phyloP scores from a whole-genome alignment of 1,140 invertebrate species.

The Samia ricini region DNA sequence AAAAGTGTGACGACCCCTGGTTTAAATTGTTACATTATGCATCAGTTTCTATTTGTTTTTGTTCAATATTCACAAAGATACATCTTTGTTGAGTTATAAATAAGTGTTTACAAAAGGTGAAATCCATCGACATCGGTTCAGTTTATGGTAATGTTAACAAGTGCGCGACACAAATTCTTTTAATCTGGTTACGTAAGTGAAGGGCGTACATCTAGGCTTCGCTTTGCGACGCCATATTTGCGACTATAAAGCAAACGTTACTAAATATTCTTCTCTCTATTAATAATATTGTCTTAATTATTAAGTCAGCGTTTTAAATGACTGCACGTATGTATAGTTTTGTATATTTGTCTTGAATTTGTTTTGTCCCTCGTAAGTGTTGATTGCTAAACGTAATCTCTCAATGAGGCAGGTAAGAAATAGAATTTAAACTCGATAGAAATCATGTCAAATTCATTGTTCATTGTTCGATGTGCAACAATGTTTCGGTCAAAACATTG shows the following conservation, averaged over 20 bases:
- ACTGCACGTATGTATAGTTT: neutral
- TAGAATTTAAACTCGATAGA: neutral
- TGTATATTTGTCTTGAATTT: neutral
- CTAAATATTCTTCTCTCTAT: neutral
- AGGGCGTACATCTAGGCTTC: conserved; percentile 32
- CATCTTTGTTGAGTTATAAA: neutral
- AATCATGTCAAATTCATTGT: neutral
- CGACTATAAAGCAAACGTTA: neutral
- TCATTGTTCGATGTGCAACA: neutral
- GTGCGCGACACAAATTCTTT: conserved; percentile 37
- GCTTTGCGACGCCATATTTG: conserved; percentile 12
- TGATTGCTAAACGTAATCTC: neutral
- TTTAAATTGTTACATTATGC: too few relatives aligned
- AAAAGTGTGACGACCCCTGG: too few relatives aligned
- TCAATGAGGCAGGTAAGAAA: too few relatives aligned
- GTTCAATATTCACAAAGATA: neutral
- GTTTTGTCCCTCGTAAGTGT: neutral
- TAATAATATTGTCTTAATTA: neutral
- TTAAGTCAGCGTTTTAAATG: neutral
- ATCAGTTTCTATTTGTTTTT: too few relatives aligned
- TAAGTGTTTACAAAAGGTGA: neutral
- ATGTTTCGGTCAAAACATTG: neutral
- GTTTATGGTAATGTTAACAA: neutral
- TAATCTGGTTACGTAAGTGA: conserved; percentile 40
- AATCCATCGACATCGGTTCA: neutral